A percentile compares a stretch with the other conserved stretches of the same genome.
Conservation (phyloP, 2,888 invertebrate genomes). For the Ypsolopha scabrella region DNA sequence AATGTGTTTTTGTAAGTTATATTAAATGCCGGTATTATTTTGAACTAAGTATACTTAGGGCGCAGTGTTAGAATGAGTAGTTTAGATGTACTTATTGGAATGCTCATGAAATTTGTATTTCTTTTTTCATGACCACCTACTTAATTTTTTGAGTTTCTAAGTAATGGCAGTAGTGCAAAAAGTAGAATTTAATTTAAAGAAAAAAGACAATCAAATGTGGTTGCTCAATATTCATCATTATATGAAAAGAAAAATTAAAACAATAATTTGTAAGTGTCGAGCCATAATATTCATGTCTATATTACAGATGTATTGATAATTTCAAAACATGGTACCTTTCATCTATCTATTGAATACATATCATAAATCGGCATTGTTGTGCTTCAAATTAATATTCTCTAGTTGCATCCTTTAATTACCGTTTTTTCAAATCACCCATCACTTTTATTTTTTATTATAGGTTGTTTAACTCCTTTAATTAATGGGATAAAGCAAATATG, state of each 20-base stretch:
- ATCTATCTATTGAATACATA: slow-evolving; percentile 1
- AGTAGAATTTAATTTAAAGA: neutral
- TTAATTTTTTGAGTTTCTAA: neutral
- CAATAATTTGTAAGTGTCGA: slow-evolving; percentile 15
- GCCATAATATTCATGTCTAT: slow-evolving; percentile 16
- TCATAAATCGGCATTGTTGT: slow-evolving; percentile 52
- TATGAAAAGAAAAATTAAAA: slow-evolving; percentile 20
- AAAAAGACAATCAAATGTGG: slow-evolving; percentile 36
- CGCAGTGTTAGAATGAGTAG: neutral
- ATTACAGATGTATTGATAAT: slow-evolving; percentile 13
- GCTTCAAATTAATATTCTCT: slow-evolving; percentile 38
- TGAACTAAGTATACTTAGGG: neutral
- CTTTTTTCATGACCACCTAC: neutral
- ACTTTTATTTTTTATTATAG: neutral
- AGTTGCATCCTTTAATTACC: slow-evolving; percentile 26
- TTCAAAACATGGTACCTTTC: neutral
- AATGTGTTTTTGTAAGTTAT: neutral
- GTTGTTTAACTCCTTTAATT: no score
- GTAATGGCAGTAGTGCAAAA: neutral
- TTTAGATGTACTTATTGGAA: neutral
- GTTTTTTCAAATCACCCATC: neutral
- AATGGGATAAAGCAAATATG: no score
- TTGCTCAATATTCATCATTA: slow-evolving; percentile 38
- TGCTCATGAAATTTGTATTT: neutral
- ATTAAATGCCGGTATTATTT: neutral